Conservation (phyloP, 1,140 invertebrate species). For the Eurosta solidaginis region DNA sequence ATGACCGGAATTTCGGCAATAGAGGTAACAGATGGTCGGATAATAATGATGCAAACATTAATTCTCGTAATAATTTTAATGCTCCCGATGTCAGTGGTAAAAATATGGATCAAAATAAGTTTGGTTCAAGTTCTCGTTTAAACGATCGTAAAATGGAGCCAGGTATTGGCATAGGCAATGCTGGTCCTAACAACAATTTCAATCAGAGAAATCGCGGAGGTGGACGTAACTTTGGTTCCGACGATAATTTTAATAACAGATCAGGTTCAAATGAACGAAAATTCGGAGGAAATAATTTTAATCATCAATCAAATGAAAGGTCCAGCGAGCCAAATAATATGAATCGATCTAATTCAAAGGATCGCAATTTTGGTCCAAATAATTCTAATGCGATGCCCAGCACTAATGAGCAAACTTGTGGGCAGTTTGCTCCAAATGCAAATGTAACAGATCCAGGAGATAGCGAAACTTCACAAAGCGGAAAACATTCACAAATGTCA, state of each 20-base stretch:
- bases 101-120: neutral
- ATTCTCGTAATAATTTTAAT: neutral
- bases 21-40: neutral
- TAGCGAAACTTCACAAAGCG: neutral
- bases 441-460: neutral
- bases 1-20: neutral
- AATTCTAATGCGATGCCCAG: neutral
- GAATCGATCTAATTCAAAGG: neutral
- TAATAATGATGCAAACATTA: neutral
- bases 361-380: neutral
- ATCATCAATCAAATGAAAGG: constrained; percentile 32
- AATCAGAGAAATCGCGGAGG: neutral
- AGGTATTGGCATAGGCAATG: neutral
- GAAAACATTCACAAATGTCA: neutral
- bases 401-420: neutral
- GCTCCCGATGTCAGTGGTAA: neutral
- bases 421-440: neutral
- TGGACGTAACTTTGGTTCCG: neutral
- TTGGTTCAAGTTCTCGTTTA: neutral
- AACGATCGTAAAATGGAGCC: constrained; percentile 4
- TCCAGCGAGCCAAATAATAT: constrained; percentile 11
- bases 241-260: neutral
- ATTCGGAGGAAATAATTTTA: neutral
- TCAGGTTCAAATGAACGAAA: neutral
- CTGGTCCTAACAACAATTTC: constrained; percentile 9